phyloP scores from a whole-genome alignment of 2,113 vertebrate genomes.

The Myxocyprinus asiaticus region DNA sequence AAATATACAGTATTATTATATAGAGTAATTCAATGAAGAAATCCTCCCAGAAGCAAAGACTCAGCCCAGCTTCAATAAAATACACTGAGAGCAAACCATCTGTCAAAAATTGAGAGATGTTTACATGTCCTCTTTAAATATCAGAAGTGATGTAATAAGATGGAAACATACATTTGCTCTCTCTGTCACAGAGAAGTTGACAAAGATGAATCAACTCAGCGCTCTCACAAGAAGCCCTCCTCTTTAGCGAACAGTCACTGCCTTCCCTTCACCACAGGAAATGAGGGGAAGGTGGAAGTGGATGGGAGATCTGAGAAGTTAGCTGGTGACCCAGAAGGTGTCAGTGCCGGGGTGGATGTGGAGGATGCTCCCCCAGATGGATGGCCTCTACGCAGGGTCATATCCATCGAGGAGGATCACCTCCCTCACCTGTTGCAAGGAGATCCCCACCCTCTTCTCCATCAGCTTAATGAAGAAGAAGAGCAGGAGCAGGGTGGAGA shows the following conservation, averaged over 20 bases:
- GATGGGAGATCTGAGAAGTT: too few relatives aligned
- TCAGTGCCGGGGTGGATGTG: conserved; percentile 50
- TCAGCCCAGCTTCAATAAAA: conserved; percentile 66
- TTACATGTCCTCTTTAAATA: background rate
- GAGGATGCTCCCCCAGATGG: conserved; percentile 61
- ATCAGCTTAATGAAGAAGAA: conserved; percentile 76
- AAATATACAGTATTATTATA: too few relatives aligned
- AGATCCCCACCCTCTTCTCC: conserved; percentile 67
- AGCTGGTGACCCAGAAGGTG: conserved; percentile 16
- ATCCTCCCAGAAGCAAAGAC: conserved; percentile 70
- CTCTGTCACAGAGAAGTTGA: conserved; percentile 62
- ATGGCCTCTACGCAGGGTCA: conserved; percentile 82
- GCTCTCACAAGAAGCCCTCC: conserved; percentile 65
- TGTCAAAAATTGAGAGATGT: conserved; percentile 64
- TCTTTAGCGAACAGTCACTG: conserved; percentile 62
- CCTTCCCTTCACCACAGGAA: background rate
- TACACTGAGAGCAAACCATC: conserved; percentile 66
- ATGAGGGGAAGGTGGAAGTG: conserved; percentile 29
- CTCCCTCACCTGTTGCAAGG: conserved; percentile 83
- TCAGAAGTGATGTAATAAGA: background rate
- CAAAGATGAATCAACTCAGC: conserved; percentile 67
- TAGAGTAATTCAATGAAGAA: conserved; percentile 60
- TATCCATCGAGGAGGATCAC: conserved; percentile 94
- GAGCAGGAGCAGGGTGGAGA: conserved; percentile 55
- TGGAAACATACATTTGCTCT: conserved; percentile 9